Base-by-base conservation (phyloP, 1,140 invertebrate genomes). In the Hyposmocoma kahamanoa region DNA sequence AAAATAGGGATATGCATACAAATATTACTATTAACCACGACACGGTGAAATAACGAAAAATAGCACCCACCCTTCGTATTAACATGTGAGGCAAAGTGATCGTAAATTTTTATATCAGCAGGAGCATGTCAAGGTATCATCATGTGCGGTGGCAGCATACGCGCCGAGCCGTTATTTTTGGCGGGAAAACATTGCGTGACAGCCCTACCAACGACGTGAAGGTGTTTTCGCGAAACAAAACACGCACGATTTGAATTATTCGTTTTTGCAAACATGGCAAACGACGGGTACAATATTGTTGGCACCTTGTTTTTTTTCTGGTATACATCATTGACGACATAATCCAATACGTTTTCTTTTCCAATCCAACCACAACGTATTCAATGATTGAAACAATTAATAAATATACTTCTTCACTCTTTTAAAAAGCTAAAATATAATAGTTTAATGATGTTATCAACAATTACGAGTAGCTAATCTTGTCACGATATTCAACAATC, bases 161-260 rank as follows among this genome's bases (percentile, higher is more conserved):
- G 50, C 44, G 48, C 38, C 39, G 42, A 39, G 24, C 51, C 48
- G 50, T 58, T 54, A 62, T 55, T 65, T 42, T 59, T 49, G 50
- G 57, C 50, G 57, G 55, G 46, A 55, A 49, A 60, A 60, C 47
- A 57, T 54, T 51, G 43, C 61, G 59, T 67, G 68, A 64, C 59
- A 59, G 42, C 49, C 34, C 41, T 51, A 44, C 46, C 38, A 63
- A 64, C 26, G 39, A 28, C 42, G 34, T 50, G 48, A 53, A 50
- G 49, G 49, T 42, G 47, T 65, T n/a, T n/a, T 58, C 48, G 54
- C 43, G 36, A 69, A 62, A 70, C 61, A 59, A 56, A 58, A 50
- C 55, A 69, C 66, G 62, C 71, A 53, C 64, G 49, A 60, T 72
- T 68, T 70, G 62, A 65, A 61, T 62, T 70, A 72, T 67, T 57